Conservation (phyloP, 2,888 invertebrate species). For the Folsomia manolachei region DNA sequence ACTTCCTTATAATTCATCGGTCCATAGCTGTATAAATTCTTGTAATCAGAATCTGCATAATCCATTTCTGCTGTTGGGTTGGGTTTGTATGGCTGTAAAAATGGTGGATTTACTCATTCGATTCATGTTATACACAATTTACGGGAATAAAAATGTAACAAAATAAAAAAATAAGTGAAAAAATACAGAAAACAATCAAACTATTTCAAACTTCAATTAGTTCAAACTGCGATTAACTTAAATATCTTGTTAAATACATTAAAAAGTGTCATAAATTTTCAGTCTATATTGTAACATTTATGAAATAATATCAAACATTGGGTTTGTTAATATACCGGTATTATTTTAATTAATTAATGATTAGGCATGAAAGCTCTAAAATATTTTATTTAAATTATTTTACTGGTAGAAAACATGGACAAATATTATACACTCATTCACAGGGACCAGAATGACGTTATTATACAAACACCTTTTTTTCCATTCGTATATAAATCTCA, state of each 20-base stretch:
- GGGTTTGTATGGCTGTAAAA: constrained; percentile 68
- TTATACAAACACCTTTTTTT: no score
- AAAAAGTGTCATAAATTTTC: no score
- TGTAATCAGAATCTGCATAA: constrained; percentile 85
- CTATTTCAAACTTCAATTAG: no score
- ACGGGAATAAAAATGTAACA: not conserved
- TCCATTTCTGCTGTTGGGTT: constrained; percentile 66
- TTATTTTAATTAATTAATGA: not conserved
- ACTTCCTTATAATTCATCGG: constrained; percentile 90
- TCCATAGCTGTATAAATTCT: constrained; percentile 67
- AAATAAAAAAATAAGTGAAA: not conserved
- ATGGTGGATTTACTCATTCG: not conserved
- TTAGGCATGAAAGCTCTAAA: not conserved
- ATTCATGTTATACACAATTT: not conserved
- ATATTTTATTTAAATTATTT: not conserved
- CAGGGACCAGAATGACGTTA: no score
- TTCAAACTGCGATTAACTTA: no score
- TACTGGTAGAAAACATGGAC: no score
- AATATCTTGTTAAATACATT: no score
- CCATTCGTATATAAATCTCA: no score
- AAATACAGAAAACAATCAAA: no score
- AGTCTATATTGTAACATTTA: constrained; percentile 7
- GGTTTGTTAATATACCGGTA: not conserved
- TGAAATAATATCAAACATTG: not conserved
- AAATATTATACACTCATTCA: no score